Base-by-base conservation (phyloP, 2,113 vertebrate species). In the Seriola dumerili region DNA sequence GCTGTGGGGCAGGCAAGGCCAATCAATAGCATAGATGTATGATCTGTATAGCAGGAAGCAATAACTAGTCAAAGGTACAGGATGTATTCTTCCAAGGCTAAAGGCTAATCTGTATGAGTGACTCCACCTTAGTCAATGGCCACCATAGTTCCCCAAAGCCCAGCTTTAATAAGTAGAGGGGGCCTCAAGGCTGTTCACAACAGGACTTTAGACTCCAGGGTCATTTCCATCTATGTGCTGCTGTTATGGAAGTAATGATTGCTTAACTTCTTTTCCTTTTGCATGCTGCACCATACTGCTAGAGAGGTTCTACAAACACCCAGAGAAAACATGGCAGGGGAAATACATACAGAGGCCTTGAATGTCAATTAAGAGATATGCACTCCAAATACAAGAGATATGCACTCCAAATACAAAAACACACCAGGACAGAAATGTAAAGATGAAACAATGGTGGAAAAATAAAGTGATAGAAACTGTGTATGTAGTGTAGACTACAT, bases 1-100 rank as follows among this genome's bases (percentile, higher is more conserved):
- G 90, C 90, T 78, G 73, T 84, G 92, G 88, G 92, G 92, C 90
- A 88, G 81, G 83, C 90, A 81, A 81, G 93, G 81, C 83, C 84
- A 91, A 94, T 95, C 95, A 70, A 95, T 95, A 92, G 78, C 79
- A 78, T 66, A 92, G 93, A 94, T 91, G 91, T 90, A 94, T 93
- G 92, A 94, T 92, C 89, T 80, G 84, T 78, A 88, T 79, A 82
- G 85, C 84, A 87, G 92, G 93, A 95, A 91, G 93, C 89, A 94
- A 92, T 93, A 90, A 93, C 88, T 91, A 93, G 85, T 93, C 88
- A 88, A 80, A 88, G 93, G 89, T 78, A 79, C 80, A 62, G 83
- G 54, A 83, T 81, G 64, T 83, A 75, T 90, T 94, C 88, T 89
- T 83, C 76, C 88, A 90, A 93, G 94, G 90, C 92, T 84, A 93